A percentile compares a stretch with the other conserved stretches of the same genome.
Conservation (phyloP, 2,888 invertebrate genomes). For the Zygogramma bicolorata region DNA sequence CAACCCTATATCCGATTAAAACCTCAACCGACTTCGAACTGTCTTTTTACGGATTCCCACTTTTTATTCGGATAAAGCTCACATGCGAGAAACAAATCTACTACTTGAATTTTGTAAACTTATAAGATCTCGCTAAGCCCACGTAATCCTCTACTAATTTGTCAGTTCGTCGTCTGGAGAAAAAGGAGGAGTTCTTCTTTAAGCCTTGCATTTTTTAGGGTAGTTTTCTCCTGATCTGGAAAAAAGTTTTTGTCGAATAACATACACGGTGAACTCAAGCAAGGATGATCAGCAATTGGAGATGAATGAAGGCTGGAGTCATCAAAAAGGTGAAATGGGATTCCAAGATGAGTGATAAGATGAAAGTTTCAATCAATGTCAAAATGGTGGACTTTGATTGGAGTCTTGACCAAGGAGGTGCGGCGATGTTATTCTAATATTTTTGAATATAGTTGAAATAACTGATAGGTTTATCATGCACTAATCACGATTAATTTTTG, state of each 20-base stretch:
- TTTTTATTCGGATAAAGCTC: conserved; percentile 27
- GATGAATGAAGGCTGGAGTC: too few relatives aligned
- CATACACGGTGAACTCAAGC: too few relatives aligned
- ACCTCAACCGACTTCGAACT: not conserved
- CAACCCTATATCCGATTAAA: not conserved
- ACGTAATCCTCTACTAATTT: conserved; percentile 31
- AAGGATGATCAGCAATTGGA: too few relatives aligned
- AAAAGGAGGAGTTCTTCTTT: conserved; percentile 4
- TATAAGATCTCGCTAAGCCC: conserved; percentile 31
- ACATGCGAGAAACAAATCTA: conserved; percentile 28
- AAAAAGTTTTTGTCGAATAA: not conserved
- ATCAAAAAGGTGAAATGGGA: too few relatives aligned
- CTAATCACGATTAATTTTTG: too few relatives aligned
- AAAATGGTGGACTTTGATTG: too few relatives aligned
- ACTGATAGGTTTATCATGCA: too few relatives aligned
- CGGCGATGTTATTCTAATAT: too few relatives aligned
- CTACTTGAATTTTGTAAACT: conserved; percentile 31
- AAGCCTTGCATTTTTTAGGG: not conserved
- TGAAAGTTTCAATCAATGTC: too few relatives aligned
- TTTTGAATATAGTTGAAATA: too few relatives aligned
- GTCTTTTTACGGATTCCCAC: conserved; percentile 30
- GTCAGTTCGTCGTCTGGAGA: conserved; percentile 28
- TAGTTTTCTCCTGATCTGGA: not conserved
- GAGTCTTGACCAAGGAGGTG: too few relatives aligned
- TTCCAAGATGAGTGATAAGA: too few relatives aligned